phyloP scores from a whole-genome alignment of 2,888 invertebrate genomes.

The Drosophila tanythrix region DNA sequence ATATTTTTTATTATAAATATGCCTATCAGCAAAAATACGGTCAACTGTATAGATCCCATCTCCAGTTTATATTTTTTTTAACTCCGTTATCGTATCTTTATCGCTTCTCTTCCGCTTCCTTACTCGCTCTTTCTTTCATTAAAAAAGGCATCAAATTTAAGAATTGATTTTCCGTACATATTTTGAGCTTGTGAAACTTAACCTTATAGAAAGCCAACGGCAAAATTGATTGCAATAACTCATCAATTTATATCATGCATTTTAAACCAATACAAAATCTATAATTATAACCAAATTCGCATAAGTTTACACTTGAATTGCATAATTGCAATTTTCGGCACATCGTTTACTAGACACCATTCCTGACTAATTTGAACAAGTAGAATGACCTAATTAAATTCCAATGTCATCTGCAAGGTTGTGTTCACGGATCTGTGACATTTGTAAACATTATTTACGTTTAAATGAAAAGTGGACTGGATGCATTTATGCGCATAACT shows the following conservation, averaged over 20 bases:
- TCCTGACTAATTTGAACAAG: background rate
- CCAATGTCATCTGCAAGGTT: background rate
- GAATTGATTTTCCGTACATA: background rate
- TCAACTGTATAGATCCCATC: background rate
- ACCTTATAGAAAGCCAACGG: background rate
- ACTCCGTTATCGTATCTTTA: background rate
- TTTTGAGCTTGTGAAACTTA: background rate
- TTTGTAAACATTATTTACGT: constrained; percentile 1
- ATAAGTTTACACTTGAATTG: background rate
- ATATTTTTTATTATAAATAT: constrained; percentile 19
- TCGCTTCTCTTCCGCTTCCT: background rate
- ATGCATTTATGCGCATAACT: constrained; percentile 5
- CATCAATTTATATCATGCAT: background rate
- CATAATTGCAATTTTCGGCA: background rate
- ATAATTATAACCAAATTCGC: background rate
- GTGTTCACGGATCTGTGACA: background rate
- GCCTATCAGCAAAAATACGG: constrained; percentile 36
- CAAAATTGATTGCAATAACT: constrained; percentile 4
- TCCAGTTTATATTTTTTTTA: background rate
- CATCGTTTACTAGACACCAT: background rate
- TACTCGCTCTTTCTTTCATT: background rate
- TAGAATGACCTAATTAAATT: background rate
- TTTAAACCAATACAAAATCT: background rate
- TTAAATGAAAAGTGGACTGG: background rate
- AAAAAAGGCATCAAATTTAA: background rate